Base-by-base conservation (phyloP, 2,797 vertebrate genomes). In the Enteromius anoplus region DNA sequence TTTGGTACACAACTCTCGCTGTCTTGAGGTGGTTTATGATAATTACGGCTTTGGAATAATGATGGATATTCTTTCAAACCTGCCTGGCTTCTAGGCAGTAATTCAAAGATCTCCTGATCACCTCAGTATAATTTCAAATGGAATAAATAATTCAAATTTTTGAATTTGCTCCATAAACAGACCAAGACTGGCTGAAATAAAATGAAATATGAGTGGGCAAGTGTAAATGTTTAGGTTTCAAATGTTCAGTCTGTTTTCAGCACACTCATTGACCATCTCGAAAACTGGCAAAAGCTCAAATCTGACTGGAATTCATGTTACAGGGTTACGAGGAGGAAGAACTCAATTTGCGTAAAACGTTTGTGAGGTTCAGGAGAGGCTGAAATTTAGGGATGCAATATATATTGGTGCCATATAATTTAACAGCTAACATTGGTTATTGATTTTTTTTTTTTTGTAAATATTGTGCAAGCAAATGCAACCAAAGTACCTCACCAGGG, bases 91-190 rank as follows among this genome's bases (percentile, higher is more conserved):
- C 10, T 10, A 37, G 71, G 71, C 26, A 51, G n/a, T 34, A 58
- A 85, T 79, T 76, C 42, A 64, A 19, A 23, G 40, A 80, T 70
- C 23, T 45, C 34, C 66, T 53, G 19, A 85, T 72, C 68, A 75
- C 55, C 49, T 71, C 45, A 12, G 47, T 34, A 49, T 78, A 60
- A 65, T 70, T 75, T 55, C 19, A 32, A 47, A 14, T 11, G 49
- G 72, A 85, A 86, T 86, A 73, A 73, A 86, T 87, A 87, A 86
- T 86, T 87, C 69, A 86, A 29, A 78, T 37, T 32, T 51, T 70
- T 66, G n/a, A n/a, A n/a, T n/a, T n/a, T 75, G 68, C 29, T 37
- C 14, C 12, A 11, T 2, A 76, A 68, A 70, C 66, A 60, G 64
- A 73, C 70, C 0, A 75, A 49, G 80, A 85, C 6, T 34, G 34